phyloP scores from a whole-genome alignment of 2,888 invertebrate genomes.

The Palloptera scutellata region DNA sequence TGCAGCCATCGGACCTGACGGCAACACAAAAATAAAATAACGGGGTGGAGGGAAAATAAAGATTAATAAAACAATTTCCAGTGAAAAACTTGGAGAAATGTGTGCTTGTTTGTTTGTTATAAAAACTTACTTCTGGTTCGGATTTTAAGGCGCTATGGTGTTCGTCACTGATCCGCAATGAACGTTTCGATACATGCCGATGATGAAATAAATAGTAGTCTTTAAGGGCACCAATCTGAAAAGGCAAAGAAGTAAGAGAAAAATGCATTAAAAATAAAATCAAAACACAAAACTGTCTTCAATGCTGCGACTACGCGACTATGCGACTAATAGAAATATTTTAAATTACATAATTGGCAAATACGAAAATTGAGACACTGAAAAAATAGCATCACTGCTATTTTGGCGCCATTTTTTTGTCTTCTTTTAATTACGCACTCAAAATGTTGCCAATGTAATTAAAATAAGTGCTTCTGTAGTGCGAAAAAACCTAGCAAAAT shows the following conservation, averaged over 20 bases:
- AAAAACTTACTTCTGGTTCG: constrained; percentile 75
- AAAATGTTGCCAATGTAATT: constrained; percentile 1
- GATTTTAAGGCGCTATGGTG: constrained; percentile 80
- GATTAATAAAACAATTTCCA: not conserved
- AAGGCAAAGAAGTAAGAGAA: constrained; percentile 49
- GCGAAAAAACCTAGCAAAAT: not conserved
- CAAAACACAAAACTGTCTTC: too few relatives aligned
- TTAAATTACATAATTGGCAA: too few relatives aligned
- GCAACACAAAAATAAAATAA: constrained; percentile 8
- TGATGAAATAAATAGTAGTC: constrained; percentile 88
- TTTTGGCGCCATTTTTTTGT: not conserved
- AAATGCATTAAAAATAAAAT: not conserved
- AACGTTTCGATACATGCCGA: constrained; percentile 84
- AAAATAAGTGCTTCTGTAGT: not conserved
- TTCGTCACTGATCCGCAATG: constrained; percentile 77
- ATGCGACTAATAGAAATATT: too few relatives aligned
- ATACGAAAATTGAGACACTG: too few relatives aligned
- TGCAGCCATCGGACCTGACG: constrained; percentile 90
- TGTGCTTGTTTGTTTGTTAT: not conserved
- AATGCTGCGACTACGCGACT: too few relatives aligned
- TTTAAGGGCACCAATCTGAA: constrained; percentile 88
- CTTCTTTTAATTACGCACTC: not conserved
- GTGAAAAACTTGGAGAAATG: not conserved
- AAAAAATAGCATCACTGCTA: not conserved
- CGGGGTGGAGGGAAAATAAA: too few relatives aligned